Evolutionary conservation across 2,113 vertebrate genomes (phyloP).

Genomic region (Labeo catla): DNA sequence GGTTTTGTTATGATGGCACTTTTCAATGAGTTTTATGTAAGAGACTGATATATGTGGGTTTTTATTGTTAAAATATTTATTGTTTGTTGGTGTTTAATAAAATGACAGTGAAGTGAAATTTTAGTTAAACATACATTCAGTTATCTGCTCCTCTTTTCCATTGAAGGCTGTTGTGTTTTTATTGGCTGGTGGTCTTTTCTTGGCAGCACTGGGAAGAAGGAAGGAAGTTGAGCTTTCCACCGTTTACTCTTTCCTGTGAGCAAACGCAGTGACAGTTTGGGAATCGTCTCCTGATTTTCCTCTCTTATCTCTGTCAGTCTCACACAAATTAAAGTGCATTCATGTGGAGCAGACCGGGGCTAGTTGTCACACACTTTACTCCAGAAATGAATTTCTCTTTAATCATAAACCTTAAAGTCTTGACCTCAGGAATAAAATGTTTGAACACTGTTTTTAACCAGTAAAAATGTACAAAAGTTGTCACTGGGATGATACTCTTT

Average conservation of each 20-base stretch:
- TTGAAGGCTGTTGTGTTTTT: neutral
- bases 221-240: constrained; percentile 50
- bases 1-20: neutral
- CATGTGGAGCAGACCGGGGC: neutral
- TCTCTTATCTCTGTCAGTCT: constrained; percentile 22
- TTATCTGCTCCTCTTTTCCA: neutral
- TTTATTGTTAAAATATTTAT: neutral
- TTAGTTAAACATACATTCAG: too few species aligned
- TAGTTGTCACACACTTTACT: constrained; percentile 9
- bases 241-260: constrained; percentile 34
- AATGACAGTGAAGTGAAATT: neutral
- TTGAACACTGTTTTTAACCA: neutral
- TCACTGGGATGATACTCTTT: too few species aligned
- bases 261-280: neutral
- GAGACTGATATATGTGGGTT: too few species aligned
- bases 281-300: constrained; percentile 19
- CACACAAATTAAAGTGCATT: neutral
- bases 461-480: neutral
- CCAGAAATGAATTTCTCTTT: neutral
- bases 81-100: neutral
- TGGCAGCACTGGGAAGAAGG: constrained; percentile 19
- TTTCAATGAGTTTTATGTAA: neutral
- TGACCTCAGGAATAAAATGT: neutral
- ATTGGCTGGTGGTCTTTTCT: constrained; percentile 32
- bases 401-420: neutral